Base-by-base conservation (phyloP, 2,888 invertebrate genomes). In the Synergus japonicus region DNA sequence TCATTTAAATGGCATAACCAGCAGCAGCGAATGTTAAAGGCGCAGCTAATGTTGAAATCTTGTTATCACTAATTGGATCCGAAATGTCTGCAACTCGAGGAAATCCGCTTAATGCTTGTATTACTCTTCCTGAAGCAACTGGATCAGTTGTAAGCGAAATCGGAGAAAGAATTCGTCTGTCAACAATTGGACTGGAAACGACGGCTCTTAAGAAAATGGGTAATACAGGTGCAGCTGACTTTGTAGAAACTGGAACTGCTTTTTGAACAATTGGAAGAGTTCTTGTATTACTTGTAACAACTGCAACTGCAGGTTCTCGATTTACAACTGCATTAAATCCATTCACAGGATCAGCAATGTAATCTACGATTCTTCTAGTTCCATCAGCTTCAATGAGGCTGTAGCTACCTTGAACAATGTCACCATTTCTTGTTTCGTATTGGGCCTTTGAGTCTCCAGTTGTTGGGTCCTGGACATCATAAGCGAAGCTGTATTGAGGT, bases 391-490 rank as follows among this genome's bases (percentile, higher is more conserved):
- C 91, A 79, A 91, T 88, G 29, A 91, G 81, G 7, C 88, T 88
- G 83, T 91, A 91, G n/a, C 89, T 89, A 3, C 91, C 91, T 76
- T 88, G 86, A 4, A 91, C 91, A 37, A 88, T 76, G 64, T 91
- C 89, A 0, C 91, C 91, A 79, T 88, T 88, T 13, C 91, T 85
- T 2, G 88, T 88, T 79, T 91, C 91, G 76, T 89, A 89, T 22
- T 91, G 91, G 4, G 89, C 88, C 81, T 91, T 91, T 0, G 91
- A 90, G 69, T 91, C 91, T 0, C 91, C 90, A 46, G 91, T 91
- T 8, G 88, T 44, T 0, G 87, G 80, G 69, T 91, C 91, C 78
- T 91, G 88, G 0, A 91, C 91, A 80, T 90, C 90, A 78, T 91
- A 91, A 1, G 88, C 86, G 63, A 91, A 91, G 13, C 87, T 90